Evolutionary conservation across 2,113 vertebrate species (phyloP), one percentile per base, ranked within the genome.

Genomic region (Poecile atricapillus): DNA sequence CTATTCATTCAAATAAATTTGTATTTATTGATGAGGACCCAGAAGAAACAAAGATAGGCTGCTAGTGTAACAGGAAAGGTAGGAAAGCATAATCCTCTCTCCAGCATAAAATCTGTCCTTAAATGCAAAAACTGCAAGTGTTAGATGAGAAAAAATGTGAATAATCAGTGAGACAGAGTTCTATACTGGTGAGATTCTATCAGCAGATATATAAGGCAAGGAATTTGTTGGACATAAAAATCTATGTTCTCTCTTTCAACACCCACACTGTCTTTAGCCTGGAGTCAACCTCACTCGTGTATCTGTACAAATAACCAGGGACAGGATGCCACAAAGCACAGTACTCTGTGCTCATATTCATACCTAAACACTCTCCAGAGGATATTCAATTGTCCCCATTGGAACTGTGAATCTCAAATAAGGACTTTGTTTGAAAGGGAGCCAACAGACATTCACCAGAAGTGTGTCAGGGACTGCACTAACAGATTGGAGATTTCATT

Each of bases 381-480:
- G 22, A 28, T n/a, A 35, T 4, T 65, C n/a, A 19, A 8, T 31
- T 3, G 3, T 62, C 16, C 14, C 23, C 28, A 20, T 1, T 63
- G 19, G 11, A 37, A 31, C 14, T 37, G 31, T 24, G 53, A 70
- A 75, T n/a, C 16, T 80, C 35, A 52, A 53, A 30, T 15, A 85
- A 70, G 9, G 52, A 53, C 25, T 22, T 16, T 35, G 5, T 55
- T 50, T 56, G 55, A 84, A 35, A 64, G 35, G 30, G 3, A 69
- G 25, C 1, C 19, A 30, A 13, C 4, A 21, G 24, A 24, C 6
- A 41, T 49, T 28, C 2, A 1, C 9, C 33, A 11, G 10, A 30
- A 86, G 28, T 11, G 6, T 63, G 15, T 30, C 56, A 67, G 47
- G 10, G 15, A 47, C 33, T 78, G 22, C 31, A 41, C 3, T n/a